These are phyloP conservation scores for Calonectris borealis DNA, from an alignment of 2,113 vertebrate genomes.

Conservation along the genomic window DNA sequence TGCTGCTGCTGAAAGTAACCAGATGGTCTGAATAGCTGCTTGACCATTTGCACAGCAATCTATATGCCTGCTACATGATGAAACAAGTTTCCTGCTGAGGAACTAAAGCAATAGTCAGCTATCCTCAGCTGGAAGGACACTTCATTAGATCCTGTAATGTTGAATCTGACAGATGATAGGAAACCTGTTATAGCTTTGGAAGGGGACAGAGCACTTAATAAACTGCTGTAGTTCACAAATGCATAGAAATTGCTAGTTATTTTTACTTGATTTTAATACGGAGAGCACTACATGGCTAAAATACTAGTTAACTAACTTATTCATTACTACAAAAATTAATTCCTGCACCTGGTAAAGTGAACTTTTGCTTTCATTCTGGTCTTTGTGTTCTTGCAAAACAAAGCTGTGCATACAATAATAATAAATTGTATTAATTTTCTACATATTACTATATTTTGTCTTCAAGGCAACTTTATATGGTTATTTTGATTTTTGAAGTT, in stretches of 20 bases:
- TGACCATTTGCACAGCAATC: slow-evolving; percentile 23
- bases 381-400: background rate
- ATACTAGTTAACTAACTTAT: background rate
- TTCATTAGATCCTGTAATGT: slow-evolving; percentile 48
- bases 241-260: background rate
- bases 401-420: background rate
- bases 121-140: slow-evolving; percentile 54
- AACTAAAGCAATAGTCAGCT: slow-evolving; percentile 50
- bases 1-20: slow-evolving; percentile 15
- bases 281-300: background rate
- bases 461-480: background rate
- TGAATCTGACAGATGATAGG: slow-evolving; percentile 28
- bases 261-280: background rate
- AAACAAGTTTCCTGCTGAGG: slow-evolving; percentile 57
- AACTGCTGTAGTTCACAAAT: slow-evolving; percentile 1
- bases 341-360: background rate
- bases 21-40: slow-evolving; percentile 50
- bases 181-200: slow-evolving; percentile 17
- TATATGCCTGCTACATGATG: slow-evolving; percentile 28
- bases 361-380: background rate
- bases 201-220: slow-evolving; percentile 20
- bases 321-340: background rate
- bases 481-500: background rate
- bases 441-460: background rate
- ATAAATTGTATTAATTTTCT: background rate